These are phyloP conservation scores for Syngnathus rostellatus DNA, from an alignment of 2,797 vertebrate species.

Conservation along the genomic window DNA sequence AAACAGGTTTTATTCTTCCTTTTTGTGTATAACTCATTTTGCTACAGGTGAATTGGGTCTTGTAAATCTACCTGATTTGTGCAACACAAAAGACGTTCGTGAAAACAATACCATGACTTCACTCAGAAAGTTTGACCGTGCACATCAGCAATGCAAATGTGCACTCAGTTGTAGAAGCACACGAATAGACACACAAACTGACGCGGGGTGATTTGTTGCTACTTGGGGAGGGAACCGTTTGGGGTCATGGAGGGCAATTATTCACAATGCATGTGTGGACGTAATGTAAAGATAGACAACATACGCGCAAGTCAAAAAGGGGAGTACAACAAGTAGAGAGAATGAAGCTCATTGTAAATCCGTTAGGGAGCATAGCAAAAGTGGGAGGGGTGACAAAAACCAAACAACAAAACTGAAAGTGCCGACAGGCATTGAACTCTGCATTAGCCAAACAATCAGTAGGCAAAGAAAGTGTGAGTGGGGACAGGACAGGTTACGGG, in stretches of 20 bases:
- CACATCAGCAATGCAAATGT: not conserved
- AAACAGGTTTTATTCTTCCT: conserved; percentile 23
- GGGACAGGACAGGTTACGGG: conserved; percentile 18
- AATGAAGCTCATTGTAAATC: conserved; percentile 58
- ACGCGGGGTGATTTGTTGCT: conserved; percentile 20
- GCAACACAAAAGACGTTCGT: not conserved
- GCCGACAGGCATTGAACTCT: conserved; percentile 33
- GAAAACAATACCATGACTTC: not conserved
- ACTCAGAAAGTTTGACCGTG: not conserved
- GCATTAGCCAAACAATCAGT: conserved; percentile 32
- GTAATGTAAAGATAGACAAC: conserved; percentile 55
- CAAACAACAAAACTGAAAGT: conserved; percentile 44
- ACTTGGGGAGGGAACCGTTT: conserved; percentile 14
- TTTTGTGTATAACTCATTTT: conserved; percentile 9
- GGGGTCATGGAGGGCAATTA: conserved; percentile 45
- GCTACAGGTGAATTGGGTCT: conserved; percentile 7
- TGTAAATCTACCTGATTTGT: not conserved
- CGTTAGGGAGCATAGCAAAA: conserved; percentile 29
- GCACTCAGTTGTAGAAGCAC: not conserved
- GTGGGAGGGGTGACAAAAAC: conserved; percentile 24
- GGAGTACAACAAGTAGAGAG: conserved; percentile 52
- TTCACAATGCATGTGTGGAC: conserved; percentile 59
- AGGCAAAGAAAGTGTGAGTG: conserved; percentile 11
- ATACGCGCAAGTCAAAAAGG: conserved; percentile 52
- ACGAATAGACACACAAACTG: not conserved